These are phyloP conservation scores for Chaetodon trifasciatus DNA, from an alignment of 2,797 vertebrate species.

Conservation along the genomic window DNA sequence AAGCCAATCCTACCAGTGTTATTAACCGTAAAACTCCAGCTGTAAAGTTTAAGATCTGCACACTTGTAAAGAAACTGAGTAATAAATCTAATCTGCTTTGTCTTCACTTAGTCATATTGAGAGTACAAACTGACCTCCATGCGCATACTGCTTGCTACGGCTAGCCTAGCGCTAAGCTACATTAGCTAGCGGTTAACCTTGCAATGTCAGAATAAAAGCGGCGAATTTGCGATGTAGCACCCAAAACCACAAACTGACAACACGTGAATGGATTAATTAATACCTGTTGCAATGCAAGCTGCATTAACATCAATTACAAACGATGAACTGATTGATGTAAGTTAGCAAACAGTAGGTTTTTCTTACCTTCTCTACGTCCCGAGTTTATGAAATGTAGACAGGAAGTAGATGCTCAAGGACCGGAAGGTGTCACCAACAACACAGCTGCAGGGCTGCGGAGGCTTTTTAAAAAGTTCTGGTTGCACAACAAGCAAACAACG, in stretches of 20 bases:
- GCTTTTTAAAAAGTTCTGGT: conserved; percentile 22
- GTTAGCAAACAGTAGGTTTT: neutral
- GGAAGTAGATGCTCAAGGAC: conserved; percentile 57
- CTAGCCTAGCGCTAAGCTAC: conserved; percentile 47
- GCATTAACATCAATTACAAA: too few relatives aligned
- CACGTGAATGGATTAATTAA: fast-evolving
- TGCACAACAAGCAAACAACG: conserved; percentile 13
- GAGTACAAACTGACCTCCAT: conserved; percentile 63
- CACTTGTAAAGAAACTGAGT: fast-evolving
- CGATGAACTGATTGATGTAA: fast-evolving
- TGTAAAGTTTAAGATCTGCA: neutral
- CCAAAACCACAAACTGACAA: fast-evolving
- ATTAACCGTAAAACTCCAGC: neutral
- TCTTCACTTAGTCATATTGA: neutral
- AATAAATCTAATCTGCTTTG: fast-evolving
- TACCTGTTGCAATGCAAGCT: fast-evolving
- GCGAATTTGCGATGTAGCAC: neutral
- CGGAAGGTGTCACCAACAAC: conserved; percentile 47
- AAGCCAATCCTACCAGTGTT: neutral
- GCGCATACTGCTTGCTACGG: conserved; percentile 19
- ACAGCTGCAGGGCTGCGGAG: neutral
- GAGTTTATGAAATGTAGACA: conserved; percentile 59
- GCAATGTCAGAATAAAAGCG: conserved; percentile 57
- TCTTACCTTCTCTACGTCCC: conserved; percentile 63
- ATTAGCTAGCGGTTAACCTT: conserved; percentile 73